Conservation (phyloP, 2,113 vertebrate species). For the Silurus meridionalis region DNA sequence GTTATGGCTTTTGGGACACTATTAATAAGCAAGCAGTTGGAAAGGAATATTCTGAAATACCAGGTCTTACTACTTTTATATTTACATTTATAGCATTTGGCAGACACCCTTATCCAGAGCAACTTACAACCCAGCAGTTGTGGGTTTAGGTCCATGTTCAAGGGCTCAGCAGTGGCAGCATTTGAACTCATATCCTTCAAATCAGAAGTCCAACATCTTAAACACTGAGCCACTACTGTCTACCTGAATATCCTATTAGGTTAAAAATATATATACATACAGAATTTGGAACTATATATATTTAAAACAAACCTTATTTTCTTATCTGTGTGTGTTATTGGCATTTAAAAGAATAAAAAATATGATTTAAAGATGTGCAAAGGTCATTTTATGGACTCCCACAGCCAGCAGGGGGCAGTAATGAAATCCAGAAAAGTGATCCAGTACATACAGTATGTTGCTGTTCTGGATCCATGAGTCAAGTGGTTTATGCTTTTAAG, state of each 20-base stretch:
- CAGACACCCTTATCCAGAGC: no score
- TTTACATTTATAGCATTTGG: no score
- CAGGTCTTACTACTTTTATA: neutral
- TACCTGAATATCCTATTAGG: slow-evolving; percentile 52
- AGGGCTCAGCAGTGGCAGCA: no score
- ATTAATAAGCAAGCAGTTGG: slow-evolving; percentile 63
- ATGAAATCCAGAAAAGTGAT: slow-evolving; percentile 48
- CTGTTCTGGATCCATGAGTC: slow-evolving; percentile 33
- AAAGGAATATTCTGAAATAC: slow-evolving; percentile 59
- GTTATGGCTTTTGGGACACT: slow-evolving; percentile 57
- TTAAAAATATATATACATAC: slow-evolving; percentile 47
- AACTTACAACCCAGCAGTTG: no score
- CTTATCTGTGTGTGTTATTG: neutral
- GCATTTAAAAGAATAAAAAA: neutral
- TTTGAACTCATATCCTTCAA: no score
- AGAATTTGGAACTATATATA: neutral
- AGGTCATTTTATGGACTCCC: neutral
- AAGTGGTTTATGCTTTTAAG: slow-evolving; percentile 50
- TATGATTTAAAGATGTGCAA: neutral
- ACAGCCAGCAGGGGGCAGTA: slow-evolving; percentile 57
- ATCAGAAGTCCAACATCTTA: no score
- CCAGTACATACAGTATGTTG: neutral
- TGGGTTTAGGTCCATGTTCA: no score
- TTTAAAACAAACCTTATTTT: neutral
- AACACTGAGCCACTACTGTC: neutral